These are phyloP conservation scores for Tricholaema leucomelas DNA, from an alignment of 2,113 vertebrate genomes.

Conservation along the genomic window DNA sequence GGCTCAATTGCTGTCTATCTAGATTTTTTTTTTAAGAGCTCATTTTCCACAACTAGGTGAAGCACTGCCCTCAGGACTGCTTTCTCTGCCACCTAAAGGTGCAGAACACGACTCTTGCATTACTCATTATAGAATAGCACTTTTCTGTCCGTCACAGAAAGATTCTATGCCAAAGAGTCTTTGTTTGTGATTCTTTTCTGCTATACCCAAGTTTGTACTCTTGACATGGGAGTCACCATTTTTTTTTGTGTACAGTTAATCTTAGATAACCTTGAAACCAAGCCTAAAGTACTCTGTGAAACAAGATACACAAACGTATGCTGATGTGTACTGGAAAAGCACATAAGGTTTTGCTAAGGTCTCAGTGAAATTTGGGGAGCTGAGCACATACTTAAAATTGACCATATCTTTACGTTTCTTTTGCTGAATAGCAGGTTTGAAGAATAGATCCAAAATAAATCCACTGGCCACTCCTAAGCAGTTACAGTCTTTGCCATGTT, in stretches of 20 bases:
- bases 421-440: not conserved
- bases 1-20: not conserved
- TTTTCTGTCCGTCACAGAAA: not conserved
- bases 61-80: not conserved
- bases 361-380: not conserved
- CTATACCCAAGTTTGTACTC: not conserved
- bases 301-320: not conserved
- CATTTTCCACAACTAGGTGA: not conserved
- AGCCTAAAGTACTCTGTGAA: not conserved
- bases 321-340: not conserved
- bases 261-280: not conserved
- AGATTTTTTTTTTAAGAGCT: not conserved
- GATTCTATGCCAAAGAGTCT: not conserved
- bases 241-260: not conserved
- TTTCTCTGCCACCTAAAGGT: not conserved
- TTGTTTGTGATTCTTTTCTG: not conserved
- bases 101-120: not conserved
- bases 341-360: not conserved
- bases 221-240: not conserved
- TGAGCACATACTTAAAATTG: not conserved
- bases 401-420: not conserved
- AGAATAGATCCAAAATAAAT: not conserved
- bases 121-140: not conserved
- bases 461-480: not conserved
- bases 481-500: not conserved